Conservation (phyloP, 2,797 vertebrate species). For the Hemibagrus guttatus region DNA sequence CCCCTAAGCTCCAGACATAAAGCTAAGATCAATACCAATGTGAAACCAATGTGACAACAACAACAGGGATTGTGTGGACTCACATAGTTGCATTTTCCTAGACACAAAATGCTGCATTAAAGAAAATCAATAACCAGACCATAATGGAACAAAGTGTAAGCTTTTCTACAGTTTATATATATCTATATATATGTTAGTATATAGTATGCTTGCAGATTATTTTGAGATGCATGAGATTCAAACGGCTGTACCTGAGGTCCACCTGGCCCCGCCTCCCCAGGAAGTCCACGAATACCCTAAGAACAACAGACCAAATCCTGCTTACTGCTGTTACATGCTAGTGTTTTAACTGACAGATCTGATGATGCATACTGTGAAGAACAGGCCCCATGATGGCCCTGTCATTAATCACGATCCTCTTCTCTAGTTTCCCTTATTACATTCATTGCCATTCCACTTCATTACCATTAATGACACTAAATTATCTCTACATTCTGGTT, state of each 20-base stretch:
- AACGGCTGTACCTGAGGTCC: slow-evolving; percentile 69
- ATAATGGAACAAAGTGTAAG: background rate
- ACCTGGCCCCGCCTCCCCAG: slow-evolving; percentile 64
- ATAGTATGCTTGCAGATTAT: background rate
- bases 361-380: slow-evolving; percentile 17
- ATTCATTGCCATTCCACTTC: slow-evolving; percentile 36
- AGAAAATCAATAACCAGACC: background rate
- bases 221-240: background rate
- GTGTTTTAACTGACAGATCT: slow-evolving; percentile 16
- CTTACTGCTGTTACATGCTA: background rate
- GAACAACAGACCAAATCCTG: slow-evolving; percentile 39
- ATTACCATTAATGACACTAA: slow-evolving; percentile 37
- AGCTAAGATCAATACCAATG: slow-evolving; percentile 26
- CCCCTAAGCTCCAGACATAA: slow-evolving; percentile 62
- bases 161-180: background rate
- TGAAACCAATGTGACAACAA: slow-evolving; percentile 2
- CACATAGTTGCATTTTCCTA: background rate
- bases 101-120: too few relatives aligned
- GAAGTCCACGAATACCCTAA: slow-evolving; percentile 70
- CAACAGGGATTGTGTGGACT: background rate
- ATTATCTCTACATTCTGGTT: slow-evolving; percentile 45
- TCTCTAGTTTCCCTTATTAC: slow-evolving; percentile 41
- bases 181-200: background rate
- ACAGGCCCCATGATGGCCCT: slow-evolving; percentile 17
- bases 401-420: slow-evolving; percentile 42